Percentiles rank a stretch among this genome's conserved stretches.
These are phyloP conservation scores for Stenchaetothrips biformis DNA, from an alignment of 2,888 invertebrate genomes.

Conservation along the genomic window DNA sequence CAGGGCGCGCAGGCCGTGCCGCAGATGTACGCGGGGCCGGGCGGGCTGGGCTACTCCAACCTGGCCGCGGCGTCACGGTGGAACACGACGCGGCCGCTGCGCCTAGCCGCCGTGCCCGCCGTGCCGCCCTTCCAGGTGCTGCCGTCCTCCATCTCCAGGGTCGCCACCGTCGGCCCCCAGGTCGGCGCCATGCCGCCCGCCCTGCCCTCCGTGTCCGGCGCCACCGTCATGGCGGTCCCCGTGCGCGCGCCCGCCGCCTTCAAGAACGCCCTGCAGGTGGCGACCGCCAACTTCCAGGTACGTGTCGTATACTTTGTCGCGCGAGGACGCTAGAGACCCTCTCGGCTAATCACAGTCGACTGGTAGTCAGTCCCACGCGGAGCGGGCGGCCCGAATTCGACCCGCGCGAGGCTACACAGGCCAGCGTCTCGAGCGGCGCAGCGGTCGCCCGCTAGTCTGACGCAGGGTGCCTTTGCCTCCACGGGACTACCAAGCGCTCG, in stretches of 20 bases:
- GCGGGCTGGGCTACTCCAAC: slow-evolving; percentile 13
- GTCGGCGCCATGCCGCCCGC: slow-evolving; percentile 18
- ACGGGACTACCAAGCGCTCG: no score
- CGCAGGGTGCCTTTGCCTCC: no score
- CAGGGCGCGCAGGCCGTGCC: background rate
- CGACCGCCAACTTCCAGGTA: slow-evolving; percentile 43
- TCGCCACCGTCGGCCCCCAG: slow-evolving; percentile 49
- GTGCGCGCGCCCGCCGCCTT: slow-evolving; percentile 48
- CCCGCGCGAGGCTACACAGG: no score
- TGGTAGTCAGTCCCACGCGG: slow-evolving; percentile 32
- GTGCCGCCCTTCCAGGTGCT: slow-evolving; percentile 54
- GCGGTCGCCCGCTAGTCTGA: no score
- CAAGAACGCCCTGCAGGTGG: slow-evolving; percentile 46
- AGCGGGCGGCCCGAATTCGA: no score
- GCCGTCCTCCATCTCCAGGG: slow-evolving; percentile 55
- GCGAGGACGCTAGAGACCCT: no score
- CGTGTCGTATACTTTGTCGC: slow-evolving; percentile 26
- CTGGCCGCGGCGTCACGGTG: slow-evolving; percentile 20
- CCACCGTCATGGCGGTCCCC: slow-evolving; percentile 42
- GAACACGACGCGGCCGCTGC: slow-evolving; percentile 32
- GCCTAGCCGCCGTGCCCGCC: slow-evolving; percentile 38
- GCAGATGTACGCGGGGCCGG: slow-evolving; percentile 17
- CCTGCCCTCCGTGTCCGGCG: slow-evolving; percentile 40
- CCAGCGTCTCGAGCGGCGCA: no score
- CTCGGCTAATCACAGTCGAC: slow-evolving; percentile 33